phyloP scores from a whole-genome alignment of 2,113 vertebrate genomes.

The Gila orcuttii region DNA sequence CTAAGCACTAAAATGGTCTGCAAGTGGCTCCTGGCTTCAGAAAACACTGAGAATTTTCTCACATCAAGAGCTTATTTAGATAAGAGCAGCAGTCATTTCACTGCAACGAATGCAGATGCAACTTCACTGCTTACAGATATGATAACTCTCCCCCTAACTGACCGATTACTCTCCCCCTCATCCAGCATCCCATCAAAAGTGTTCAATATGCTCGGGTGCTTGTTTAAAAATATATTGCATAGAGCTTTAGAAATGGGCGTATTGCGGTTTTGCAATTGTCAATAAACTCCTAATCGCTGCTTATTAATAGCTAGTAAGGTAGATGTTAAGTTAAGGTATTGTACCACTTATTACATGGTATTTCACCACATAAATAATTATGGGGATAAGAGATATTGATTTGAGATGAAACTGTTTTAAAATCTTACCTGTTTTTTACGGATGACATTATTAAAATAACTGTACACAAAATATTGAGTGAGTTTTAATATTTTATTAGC shows the following conservation, averaged over 20 bases:
- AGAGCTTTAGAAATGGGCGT: not conserved
- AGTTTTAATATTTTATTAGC: too few relatives aligned
- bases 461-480: too few relatives aligned
- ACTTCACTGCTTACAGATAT: conserved; percentile 20
- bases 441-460: too few relatives aligned
- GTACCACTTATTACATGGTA: too few relatives aligned
- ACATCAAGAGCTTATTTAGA: conserved; percentile 24
- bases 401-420: too few relatives aligned
- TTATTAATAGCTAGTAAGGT: too few relatives aligned
- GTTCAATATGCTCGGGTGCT: not conserved
- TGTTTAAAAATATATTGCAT: not conserved
- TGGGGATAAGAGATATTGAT: too few relatives aligned
- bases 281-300: too few relatives aligned
- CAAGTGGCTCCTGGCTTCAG: conserved; percentile 26
- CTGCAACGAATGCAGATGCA: conserved; percentile 27
- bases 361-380: too few relatives aligned
- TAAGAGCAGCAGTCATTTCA: conserved; percentile 28
- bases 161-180: not conserved
- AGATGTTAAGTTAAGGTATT: too few relatives aligned
- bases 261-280: not conserved
- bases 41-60: conserved; percentile 26
- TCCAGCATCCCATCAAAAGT: not conserved
- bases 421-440: too few relatives aligned
- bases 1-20: conserved; percentile 13
- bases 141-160: not conserved